Conservation (phyloP, 2,797 vertebrate species). For the Hipposideros larvatus region DNA sequence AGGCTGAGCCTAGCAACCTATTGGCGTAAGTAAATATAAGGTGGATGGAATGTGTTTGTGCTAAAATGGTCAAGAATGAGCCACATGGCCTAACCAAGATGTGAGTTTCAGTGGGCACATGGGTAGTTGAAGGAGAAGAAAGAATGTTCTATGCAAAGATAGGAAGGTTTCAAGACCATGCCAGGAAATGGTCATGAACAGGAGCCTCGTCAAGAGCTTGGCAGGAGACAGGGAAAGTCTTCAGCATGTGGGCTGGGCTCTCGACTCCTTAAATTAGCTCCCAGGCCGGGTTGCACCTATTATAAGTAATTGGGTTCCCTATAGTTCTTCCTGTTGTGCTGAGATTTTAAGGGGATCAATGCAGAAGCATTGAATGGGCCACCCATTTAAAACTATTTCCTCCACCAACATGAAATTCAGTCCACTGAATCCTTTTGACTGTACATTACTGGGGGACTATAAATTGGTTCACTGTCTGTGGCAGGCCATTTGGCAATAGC, state of each 20-base stretch:
- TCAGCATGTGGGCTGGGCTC: background rate
- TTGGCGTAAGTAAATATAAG: background rate
- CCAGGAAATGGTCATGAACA: accelerated
- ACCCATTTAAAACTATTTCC: background rate
- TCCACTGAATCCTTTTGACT: background rate
- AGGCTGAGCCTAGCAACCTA: background rate
- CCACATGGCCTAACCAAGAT: background rate
- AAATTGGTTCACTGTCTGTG: background rate
- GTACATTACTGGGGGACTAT: background rate
- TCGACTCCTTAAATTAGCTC: background rate
- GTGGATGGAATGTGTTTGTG: background rate
- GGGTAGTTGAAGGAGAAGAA: background rate
- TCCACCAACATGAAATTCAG: background rate
- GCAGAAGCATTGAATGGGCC: background rate
- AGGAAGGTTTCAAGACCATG: background rate
- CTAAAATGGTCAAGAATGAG: background rate
- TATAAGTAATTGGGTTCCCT: background rate
- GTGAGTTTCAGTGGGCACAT: background rate
- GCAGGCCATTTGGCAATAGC: background rate
- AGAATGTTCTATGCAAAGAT: background rate
- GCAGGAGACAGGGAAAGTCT: background rate
- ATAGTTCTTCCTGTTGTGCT: background rate
- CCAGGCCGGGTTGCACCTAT: background rate
- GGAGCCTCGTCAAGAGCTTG: background rate
- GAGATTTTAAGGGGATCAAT: background rate